These are phyloP conservation scores for Trichonephila clavipes DNA, from an alignment of 1,140 invertebrate genomes.

Conservation along the genomic window DNA sequence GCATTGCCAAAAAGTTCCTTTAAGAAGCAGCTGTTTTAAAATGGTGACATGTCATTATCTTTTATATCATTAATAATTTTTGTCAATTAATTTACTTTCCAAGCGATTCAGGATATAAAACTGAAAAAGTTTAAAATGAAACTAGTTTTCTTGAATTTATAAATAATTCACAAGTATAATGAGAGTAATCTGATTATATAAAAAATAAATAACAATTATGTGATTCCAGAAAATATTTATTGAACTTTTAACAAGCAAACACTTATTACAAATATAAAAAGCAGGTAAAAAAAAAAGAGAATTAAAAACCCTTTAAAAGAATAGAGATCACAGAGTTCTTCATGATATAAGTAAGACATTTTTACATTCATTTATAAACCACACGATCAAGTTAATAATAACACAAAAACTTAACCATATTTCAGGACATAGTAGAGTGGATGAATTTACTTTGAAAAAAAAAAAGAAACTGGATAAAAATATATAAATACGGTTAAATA, in stretches of 20 bases:
- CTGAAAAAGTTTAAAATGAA: too few relatives aligned
- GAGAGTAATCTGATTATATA: not conserved
- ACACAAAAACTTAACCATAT: not conserved
- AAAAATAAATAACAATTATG: not conserved
- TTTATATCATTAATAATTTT: too few relatives aligned
- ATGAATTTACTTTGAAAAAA: constrained; percentile 3
- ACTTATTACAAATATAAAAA: not conserved
- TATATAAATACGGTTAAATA: not conserved
- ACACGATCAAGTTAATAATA: too few relatives aligned
- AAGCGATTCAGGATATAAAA: too few relatives aligned
- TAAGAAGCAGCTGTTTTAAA: too few relatives aligned
- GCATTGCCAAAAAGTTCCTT: too few relatives aligned
- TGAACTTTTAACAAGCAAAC: constrained; percentile 26
- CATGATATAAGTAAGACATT: not conserved
- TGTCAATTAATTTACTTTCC: too few relatives aligned
- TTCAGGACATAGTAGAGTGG: not conserved
- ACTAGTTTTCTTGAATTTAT: too few relatives aligned
- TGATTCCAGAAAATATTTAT: constrained; percentile 6
- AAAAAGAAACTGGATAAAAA: not conserved
- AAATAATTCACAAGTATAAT: not conserved
- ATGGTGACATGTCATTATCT: too few relatives aligned
- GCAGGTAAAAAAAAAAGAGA: not conserved
- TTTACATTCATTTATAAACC: not conserved
- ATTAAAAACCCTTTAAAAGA: not conserved
- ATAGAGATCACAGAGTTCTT: constrained; percentile 15